Evolutionary conservation across 2,888 invertebrate species (phyloP).

Genomic region (Sesamia inferens): DNA sequence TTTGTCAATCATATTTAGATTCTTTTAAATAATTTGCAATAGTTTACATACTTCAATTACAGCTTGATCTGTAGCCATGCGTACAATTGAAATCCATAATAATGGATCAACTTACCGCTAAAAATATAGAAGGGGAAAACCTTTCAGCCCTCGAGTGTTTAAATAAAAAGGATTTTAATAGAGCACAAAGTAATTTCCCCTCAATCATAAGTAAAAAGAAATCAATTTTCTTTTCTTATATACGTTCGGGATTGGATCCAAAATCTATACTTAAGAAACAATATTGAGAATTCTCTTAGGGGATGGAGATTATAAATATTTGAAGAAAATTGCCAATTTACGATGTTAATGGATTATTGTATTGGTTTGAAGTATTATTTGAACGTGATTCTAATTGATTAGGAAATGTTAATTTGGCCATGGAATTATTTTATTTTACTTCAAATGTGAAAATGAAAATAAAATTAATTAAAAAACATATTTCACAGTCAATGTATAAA

Average conservation of each 20-base stretch:
- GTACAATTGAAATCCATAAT: conserved; percentile 17
- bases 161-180: conserved; percentile 57
- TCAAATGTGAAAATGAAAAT: too few species aligned
- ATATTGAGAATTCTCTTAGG: conserved; percentile 43
- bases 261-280: conserved; percentile 43
- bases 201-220: conserved; percentile 56
- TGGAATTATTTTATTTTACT: background rate
- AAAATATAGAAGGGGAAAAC: conserved; percentile 37
- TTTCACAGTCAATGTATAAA: too few species aligned
- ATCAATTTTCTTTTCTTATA: conserved; percentile 57
- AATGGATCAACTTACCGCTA: conserved; percentile 9
- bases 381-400: background rate
- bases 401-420: background rate
- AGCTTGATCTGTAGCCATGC: too few species aligned
- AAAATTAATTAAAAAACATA: too few species aligned
- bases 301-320: conserved; percentile 42
- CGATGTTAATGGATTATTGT: conserved; percentile 29
- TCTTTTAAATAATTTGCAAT: too few species aligned
- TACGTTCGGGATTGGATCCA: conserved; percentile 35
- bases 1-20: too few species aligned
- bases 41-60: too few species aligned
- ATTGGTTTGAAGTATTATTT: conserved; percentile 19
- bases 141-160: conserved; percentile 48
- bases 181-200: conserved; percentile 51
- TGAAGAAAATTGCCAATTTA: conserved; percentile 50